Percentiles rank a stretch among this genome's conserved stretches.
Evolutionary conservation across 2,888 invertebrate genomes (phyloP).

Genomic region (Polymixis flavicincta): DNA sequence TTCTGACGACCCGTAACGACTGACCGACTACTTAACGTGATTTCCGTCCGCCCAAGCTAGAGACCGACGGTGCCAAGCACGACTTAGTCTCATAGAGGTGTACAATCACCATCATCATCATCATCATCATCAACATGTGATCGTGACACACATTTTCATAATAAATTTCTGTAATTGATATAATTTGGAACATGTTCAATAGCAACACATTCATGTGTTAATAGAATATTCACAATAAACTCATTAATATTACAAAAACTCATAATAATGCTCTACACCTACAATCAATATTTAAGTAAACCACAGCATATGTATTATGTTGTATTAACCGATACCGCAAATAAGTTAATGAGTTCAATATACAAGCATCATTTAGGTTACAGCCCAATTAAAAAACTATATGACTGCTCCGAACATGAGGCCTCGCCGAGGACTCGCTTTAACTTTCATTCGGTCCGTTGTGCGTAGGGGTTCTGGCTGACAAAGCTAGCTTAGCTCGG

Average conservation of each 20-base stretch:
- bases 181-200: neutral
- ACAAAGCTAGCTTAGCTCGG: too few relatives aligned
- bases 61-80: too few relatives aligned
- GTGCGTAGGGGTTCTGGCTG: too few relatives aligned
- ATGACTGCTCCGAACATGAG: neutral
- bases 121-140: neutral
- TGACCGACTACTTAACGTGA: too few relatives aligned
- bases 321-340: constrained; percentile 29
- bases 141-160: neutral
- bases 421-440: too few relatives aligned
- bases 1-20: too few relatives aligned
- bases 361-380: neutral
- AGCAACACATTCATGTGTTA: neutral
- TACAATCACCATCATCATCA: too few relatives aligned
- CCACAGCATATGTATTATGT: constrained; percentile 24
- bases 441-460: too few relatives aligned
- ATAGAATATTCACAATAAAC: constrained; percentile 5
- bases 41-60: too few relatives aligned
- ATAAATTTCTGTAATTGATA: neutral
- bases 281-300: constrained; percentile 27
- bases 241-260: constrained; percentile 4
- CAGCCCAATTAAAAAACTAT: neutral
- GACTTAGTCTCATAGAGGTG: too few relatives aligned
- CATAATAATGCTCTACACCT: neutral
- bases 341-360: neutral